A percentile compares a stretch with the other conserved stretches of the same genome.
Conservation (phyloP, 2,888 invertebrate genomes). For the Tenthredo notha region DNA sequence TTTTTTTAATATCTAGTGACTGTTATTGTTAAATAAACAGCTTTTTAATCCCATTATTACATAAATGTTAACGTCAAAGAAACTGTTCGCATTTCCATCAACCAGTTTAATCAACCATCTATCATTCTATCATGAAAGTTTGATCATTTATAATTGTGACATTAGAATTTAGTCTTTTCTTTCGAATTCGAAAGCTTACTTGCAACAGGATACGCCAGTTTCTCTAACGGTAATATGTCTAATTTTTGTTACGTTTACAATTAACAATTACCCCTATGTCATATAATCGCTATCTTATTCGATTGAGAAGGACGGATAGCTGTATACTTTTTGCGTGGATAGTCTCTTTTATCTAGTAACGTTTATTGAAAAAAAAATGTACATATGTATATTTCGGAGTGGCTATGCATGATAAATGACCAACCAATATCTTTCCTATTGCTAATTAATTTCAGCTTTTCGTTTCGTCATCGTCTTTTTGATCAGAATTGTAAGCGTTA, state of each 20-base stretch:
- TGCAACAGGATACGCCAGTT: background rate
- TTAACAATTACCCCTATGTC: background rate
- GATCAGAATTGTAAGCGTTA: conserved; percentile 24
- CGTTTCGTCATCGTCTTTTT: background rate
- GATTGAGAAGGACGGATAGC: too few species aligned
- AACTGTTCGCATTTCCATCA: background rate
- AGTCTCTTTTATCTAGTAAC: background rate
- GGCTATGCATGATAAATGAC: background rate
- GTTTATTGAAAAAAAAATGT: background rate
- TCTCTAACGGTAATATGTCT: background rate
- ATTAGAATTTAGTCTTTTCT: background rate
- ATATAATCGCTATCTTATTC: too few species aligned
- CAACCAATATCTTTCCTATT: background rate
- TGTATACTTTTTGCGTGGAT: too few species aligned
- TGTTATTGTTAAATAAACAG: conserved; percentile 72
- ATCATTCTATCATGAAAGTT: background rate
- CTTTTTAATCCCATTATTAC: conserved; percentile 63
- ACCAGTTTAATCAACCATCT: background rate
- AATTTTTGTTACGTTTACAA: background rate
- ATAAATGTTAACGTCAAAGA: background rate
- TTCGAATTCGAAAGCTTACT: background rate
- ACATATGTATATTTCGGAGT: background rate
- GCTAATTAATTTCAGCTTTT: background rate
- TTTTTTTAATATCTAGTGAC: conserved; percentile 63
- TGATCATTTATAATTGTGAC: background rate